A percentile compares a stretch with the other conserved stretches of the same genome.
These are phyloP conservation scores for Pristis pectinata DNA, from an alignment of 2,797 vertebrate genomes.

Conservation along the genomic window DNA sequence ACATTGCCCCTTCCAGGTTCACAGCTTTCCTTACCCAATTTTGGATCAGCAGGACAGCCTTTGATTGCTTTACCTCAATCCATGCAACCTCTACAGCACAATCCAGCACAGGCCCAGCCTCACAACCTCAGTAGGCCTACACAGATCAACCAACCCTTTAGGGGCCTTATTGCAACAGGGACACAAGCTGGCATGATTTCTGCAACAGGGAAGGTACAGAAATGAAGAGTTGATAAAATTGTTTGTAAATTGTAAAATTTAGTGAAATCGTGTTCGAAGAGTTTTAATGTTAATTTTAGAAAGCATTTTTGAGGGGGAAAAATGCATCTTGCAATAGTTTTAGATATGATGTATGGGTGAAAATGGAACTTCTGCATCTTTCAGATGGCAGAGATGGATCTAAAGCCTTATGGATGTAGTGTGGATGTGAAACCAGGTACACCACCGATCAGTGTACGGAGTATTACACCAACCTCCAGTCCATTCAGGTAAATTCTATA, in stretches of 20 bases:
- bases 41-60: slow-evolving; percentile 87
- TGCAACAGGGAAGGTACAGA: slow-evolving; percentile 73
- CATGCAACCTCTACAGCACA: slow-evolving; percentile 72
- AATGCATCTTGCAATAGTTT: slow-evolving; percentile 18
- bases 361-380: slow-evolving; percentile 42
- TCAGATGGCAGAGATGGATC: slow-evolving; percentile 92
- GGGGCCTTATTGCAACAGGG: slow-evolving; percentile 80
- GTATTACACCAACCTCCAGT: slow-evolving; percentile 90
- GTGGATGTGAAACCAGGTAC: slow-evolving; percentile 96
- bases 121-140: slow-evolving; percentile 79
- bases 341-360: slow-evolving; percentile 1
- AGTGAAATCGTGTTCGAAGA: not conserved
- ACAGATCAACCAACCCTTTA: slow-evolving; percentile 78
- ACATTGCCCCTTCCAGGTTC: slow-evolving; percentile 84
- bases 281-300: not conserved
- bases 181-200: slow-evolving; percentile 86
- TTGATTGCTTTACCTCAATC: slow-evolving; percentile 81
- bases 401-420: slow-evolving; percentile 85
- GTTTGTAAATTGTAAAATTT: not conserved
- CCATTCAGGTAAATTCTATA: slow-evolving; percentile 75
- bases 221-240: not conserved
- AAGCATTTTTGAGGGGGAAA: not conserved
- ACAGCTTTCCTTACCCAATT: slow-evolving; percentile 84
- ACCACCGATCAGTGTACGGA: slow-evolving; percentile 79
- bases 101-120: slow-evolving; percentile 76